Evolutionary conservation across 2,113 vertebrate species (phyloP).

Genomic region (Hippocampus zosterae): DNA sequence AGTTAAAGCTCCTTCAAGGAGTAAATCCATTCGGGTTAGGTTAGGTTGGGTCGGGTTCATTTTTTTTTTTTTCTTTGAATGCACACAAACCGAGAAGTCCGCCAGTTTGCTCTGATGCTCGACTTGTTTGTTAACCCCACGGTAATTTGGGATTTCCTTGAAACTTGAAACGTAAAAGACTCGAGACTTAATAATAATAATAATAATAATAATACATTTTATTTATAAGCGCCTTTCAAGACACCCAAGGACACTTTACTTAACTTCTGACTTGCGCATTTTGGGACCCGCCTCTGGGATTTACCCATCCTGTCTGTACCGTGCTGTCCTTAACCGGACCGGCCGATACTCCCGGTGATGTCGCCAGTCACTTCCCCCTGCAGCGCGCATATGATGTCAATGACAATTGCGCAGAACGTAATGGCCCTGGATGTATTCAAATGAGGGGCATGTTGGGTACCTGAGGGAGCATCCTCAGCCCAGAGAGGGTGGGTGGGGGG

Average conservation of each 20-base stretch:
- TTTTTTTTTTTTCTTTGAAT: not conserved
- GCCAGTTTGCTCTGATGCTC: too few species aligned
- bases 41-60: conserved; percentile 18
- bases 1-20: conserved; percentile 43
- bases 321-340: not conserved
- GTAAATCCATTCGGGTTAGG: not conserved
- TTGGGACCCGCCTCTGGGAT: too few species aligned
- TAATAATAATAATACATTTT: too few species aligned
- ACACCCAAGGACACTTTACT: too few species aligned
- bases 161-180: too few species aligned
- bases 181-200: too few species aligned
- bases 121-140: too few species aligned
- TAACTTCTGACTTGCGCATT: too few species aligned
- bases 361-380: conserved; percentile 44
- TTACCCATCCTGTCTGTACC: not conserved
- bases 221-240: too few species aligned
- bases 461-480: conserved; percentile 61
- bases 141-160: too few species aligned
- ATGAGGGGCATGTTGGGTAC: conserved; percentile 65
- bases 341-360: not conserved
- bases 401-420: conserved; percentile 63
- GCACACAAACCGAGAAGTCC: too few species aligned
- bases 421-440: conserved; percentile 68
- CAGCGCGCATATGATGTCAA: conserved; percentile 44
- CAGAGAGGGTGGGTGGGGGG: too few species aligned